Evolutionary conservation across 2,888 invertebrate genomes (phyloP).

Genomic region (Drosophila mercatorum): DNA sequence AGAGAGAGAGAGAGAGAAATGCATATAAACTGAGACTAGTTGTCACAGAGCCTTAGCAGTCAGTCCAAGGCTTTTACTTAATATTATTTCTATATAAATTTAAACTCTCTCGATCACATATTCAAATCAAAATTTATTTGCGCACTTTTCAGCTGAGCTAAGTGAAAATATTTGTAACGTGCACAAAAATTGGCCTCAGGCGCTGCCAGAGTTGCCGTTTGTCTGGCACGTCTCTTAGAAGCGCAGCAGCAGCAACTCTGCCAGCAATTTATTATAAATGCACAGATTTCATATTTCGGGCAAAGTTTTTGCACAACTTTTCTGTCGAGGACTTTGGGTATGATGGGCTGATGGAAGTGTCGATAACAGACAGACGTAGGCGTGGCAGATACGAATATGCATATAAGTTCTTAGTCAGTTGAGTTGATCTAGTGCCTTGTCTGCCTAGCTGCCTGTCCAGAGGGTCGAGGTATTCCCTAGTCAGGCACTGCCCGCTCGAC

Average conservation of each 20-base stretch:
- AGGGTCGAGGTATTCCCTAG: background rate
- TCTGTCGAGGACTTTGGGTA: background rate
- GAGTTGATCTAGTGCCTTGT: too few relatives aligned
- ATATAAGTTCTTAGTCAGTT: too few relatives aligned
- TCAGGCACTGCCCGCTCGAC: background rate
- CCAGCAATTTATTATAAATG: constrained; percentile 33
- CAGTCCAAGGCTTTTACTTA: background rate
- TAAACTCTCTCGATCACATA: background rate
- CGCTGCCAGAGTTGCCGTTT: constrained; percentile 11
- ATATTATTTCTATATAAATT: too few relatives aligned
- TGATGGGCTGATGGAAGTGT: background rate
- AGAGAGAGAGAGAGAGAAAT: too few relatives aligned
- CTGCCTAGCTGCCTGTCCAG: too few relatives aligned
- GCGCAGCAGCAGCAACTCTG: constrained; percentile 13
- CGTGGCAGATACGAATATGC: background rate
- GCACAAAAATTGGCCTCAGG: constrained; percentile 8
- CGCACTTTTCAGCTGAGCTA: background rate
- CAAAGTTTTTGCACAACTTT: constrained; percentile 5
- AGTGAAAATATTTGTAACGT: constrained; percentile 25
- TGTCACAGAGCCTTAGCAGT: background rate
- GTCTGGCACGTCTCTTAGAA: constrained; percentile 21
- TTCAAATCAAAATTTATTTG: constrained; percentile 5
- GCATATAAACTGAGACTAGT: too few relatives aligned
- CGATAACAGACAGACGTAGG: background rate
- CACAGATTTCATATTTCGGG: constrained; percentile 28